phyloP scores from a whole-genome alignment of 2,888 invertebrate genomes.

The Hydropsyche betteni region DNA sequence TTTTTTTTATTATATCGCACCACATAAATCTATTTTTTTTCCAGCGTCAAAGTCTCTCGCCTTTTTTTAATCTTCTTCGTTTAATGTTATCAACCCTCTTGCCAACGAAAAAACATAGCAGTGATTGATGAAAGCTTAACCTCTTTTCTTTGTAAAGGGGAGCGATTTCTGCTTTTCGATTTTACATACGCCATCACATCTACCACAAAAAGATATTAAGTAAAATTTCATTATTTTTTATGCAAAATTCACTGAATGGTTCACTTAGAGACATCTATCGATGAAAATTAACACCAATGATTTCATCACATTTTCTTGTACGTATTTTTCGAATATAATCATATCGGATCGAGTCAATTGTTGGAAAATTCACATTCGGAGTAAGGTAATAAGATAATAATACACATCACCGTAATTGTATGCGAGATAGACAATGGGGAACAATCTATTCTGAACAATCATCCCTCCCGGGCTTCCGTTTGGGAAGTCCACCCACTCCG shows the following conservation, averaged over 20 bases:
- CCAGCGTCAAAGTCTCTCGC: conserved; percentile 16
- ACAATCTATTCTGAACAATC: conserved; percentile 38
- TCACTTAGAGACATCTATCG: conserved; percentile 7
- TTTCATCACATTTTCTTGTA: not conserved
- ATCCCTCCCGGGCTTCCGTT: conserved; percentile 8
- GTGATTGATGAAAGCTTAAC: conserved; percentile 41
- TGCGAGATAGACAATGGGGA: conserved; percentile 35
- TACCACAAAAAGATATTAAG: too few relatives aligned
- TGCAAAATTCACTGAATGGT: not conserved
- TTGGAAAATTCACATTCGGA: not conserved
- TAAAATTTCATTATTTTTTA: too few relatives aligned
- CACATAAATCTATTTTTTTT: conserved; percentile 17
- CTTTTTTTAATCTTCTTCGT: conserved; percentile 45
- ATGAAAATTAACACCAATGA: not conserved
- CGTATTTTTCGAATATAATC: too few relatives aligned
- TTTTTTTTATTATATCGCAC: not conserved
- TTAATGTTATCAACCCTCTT: conserved; percentile 43
- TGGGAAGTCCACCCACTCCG: not conserved
- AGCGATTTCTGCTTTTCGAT: conserved; percentile 16
- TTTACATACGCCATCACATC: conserved; percentile 3
- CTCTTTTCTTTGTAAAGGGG: conserved; percentile 13
- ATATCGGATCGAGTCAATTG: too few relatives aligned
- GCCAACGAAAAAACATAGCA: conserved; percentile 26
- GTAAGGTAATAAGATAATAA: conserved; percentile 8
- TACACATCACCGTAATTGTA: conserved; percentile 16